These are phyloP conservation scores for Drosophila novamexicana DNA, from an alignment of 1,140 invertebrate species.

Conservation along the genomic window DNA sequence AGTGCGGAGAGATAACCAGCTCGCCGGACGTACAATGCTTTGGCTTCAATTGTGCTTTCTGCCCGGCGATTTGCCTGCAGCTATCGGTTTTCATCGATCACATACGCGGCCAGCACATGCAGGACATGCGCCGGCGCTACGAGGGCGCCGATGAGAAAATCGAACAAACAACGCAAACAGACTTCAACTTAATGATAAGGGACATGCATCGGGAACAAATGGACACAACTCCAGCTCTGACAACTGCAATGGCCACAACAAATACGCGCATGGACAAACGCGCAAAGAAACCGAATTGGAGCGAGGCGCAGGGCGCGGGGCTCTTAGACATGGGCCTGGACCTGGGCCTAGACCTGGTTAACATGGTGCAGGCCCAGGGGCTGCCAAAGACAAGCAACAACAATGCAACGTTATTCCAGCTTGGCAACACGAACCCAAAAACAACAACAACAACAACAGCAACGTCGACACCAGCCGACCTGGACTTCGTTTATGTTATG, in stretches of 20 bases:
- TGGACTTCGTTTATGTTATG: slow-evolving; percentile 75
- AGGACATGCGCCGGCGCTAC: slow-evolving; percentile 68
- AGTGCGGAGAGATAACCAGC: slow-evolving; percentile 78
- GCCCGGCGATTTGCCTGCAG: slow-evolving; percentile 77
- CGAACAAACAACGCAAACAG: slow-evolving; percentile 63
- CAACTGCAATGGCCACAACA: slow-evolving; percentile 25
- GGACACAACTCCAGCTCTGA: neutral
- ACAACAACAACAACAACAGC: slow-evolving; percentile 23
- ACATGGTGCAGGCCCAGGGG: slow-evolving; percentile 26
- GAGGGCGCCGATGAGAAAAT: slow-evolving; percentile 44
- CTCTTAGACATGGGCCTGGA: slow-evolving; percentile 43
- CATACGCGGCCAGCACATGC: slow-evolving; percentile 67
- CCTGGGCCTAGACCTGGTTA: slow-evolving; percentile 39
- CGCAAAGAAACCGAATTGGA: slow-evolving; percentile 47
- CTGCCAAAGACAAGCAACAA: slow-evolving; percentile 24
- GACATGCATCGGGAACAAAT: slow-evolving; percentile 46
- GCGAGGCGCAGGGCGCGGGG: slow-evolving; percentile 26
- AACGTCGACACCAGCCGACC: slow-evolving; percentile 45
- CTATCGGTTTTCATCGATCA: slow-evolving; percentile 76
- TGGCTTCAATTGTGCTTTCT: slow-evolving; percentile 78
- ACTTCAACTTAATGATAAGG: slow-evolving; percentile 59
- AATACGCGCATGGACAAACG: slow-evolving; percentile 47
- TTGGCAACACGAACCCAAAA: slow-evolving; percentile 22
- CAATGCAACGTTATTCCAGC: slow-evolving; percentile 26
- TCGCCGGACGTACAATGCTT: slow-evolving; percentile 77